These are phyloP conservation scores for Anisognathus igniventris DNA, from an alignment of 2,797 vertebrate genomes.

Conservation along the genomic window DNA sequence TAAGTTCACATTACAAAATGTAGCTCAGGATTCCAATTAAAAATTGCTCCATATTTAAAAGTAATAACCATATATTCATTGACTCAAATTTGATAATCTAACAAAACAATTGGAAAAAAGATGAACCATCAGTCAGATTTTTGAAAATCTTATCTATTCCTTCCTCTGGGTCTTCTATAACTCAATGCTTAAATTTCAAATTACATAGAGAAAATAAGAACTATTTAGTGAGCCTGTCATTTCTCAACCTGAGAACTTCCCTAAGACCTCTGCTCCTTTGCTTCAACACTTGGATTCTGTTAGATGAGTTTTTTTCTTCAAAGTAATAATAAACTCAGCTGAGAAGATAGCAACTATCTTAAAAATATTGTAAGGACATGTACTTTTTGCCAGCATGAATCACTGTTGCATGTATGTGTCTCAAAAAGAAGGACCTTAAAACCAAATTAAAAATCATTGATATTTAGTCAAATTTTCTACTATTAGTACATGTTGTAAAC, in stretches of 20 bases:
- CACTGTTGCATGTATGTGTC: background rate
- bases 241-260: background rate
- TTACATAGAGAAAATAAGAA: background rate
- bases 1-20: background rate
- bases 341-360: background rate
- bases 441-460: background rate
- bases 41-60: background rate
- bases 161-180: background rate
- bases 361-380: background rate
- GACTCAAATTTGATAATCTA: background rate
- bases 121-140: background rate
- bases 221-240: background rate
- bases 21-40: background rate
- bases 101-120: background rate
- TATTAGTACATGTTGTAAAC: no score
- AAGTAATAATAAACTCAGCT: background rate
- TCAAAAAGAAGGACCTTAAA: background rate
- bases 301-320: background rate
- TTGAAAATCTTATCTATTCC: background rate
- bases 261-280: background rate
- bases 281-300: background rate
- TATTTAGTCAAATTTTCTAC: background rate
- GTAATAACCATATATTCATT: background rate
- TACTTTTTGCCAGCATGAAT: background rate
- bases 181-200: background rate